Conservation (phyloP, 2,113 vertebrate genomes). For the Gambusia affinis region DNA sequence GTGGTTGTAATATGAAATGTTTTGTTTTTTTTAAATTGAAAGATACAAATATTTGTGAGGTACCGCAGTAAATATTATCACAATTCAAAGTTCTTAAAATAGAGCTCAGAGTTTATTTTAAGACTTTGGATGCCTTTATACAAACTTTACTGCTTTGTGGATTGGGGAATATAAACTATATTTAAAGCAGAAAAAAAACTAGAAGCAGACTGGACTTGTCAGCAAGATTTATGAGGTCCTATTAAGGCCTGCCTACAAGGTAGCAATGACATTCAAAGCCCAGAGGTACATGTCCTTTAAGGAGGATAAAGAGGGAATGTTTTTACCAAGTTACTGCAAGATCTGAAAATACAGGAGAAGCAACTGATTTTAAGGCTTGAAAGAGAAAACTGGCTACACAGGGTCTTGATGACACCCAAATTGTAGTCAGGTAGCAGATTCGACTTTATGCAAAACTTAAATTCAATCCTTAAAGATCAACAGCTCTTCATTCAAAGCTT, state of each 20-base stretch:
- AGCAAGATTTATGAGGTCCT: slow-evolving; percentile 59
- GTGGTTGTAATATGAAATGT: neutral
- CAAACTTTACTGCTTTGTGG: neutral
- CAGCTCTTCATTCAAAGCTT: neutral
- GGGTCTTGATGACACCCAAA: too few relatives aligned
- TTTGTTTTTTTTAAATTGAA: neutral
- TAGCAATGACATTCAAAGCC: slow-evolving; percentile 62
- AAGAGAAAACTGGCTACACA: too few relatives aligned
- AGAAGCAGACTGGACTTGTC: slow-evolving; percentile 56
- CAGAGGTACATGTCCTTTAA: slow-evolving; percentile 33
- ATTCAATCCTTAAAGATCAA: neutral
- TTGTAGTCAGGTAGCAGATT: neutral
- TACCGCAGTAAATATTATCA: neutral
- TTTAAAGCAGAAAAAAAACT: slow-evolving; percentile 14
- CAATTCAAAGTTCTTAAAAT: neutral
- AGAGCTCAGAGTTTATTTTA: neutral
- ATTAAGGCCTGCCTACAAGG: slow-evolving; percentile 51
- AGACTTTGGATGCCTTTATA: neutral
- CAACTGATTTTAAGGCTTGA: neutral
- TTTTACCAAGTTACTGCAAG: slow-evolving; percentile 49
- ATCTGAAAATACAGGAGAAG: neutral
- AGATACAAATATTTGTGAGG: neutral
- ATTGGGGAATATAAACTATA: slow-evolving; percentile 20
- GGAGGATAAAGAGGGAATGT: slow-evolving; percentile 12
- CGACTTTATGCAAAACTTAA: neutral